Base-by-base conservation (phyloP, 1,140 invertebrate species). In the Aphelenchoides fujianensis region DNA sequence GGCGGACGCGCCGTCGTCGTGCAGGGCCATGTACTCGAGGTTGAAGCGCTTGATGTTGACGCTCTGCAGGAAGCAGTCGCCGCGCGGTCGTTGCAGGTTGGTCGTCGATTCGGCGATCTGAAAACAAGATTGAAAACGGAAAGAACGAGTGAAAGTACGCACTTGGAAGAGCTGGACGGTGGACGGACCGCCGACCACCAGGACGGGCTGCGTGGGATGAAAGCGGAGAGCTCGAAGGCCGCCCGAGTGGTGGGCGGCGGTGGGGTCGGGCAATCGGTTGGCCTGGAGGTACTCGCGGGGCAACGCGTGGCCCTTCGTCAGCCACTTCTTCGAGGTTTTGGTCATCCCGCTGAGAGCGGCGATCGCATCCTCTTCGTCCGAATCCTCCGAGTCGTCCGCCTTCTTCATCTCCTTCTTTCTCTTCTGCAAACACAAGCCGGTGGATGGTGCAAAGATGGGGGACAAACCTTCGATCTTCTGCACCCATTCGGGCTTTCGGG, bases 131-230 rank as follows among this genome's bases (percentile, higher is more conserved):
- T 19, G 12, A n/a, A 34, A n/a, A n/a, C n/a, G n/a, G n/a, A 30
- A 9, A 3, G 16, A 1, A 66, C 16, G 19, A 69, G 12, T 7
- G 9, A 36, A 19, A 37, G n/a, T n/a, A 64, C 54, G 32, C 3
- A 77, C 76, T 41, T 80, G 61, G 63, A 76, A 78, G 16, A 78
- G 41, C 9, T 35, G 28, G 61, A 78, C 41, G 3, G 19, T 55
- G 5, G 55, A 66, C 32, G 35, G 32, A 28, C 30, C 30, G 32
- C 37, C 76, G 5, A 66, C 74, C 2, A 72, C 69, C 34, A 78
- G 48, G 53, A 78, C 75, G n/a, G 76, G 76, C 32, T 72, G 57
- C 12, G 63, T 28, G 9, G 76, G 76, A 63, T 78, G 76, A 35
- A 78, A 78, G 55, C 69, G 61, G n/a, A 78, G 16, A 23, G 30